Conservation (phyloP, 2,113 vertebrate species). For the Thamnophis sirtalis region DNA sequence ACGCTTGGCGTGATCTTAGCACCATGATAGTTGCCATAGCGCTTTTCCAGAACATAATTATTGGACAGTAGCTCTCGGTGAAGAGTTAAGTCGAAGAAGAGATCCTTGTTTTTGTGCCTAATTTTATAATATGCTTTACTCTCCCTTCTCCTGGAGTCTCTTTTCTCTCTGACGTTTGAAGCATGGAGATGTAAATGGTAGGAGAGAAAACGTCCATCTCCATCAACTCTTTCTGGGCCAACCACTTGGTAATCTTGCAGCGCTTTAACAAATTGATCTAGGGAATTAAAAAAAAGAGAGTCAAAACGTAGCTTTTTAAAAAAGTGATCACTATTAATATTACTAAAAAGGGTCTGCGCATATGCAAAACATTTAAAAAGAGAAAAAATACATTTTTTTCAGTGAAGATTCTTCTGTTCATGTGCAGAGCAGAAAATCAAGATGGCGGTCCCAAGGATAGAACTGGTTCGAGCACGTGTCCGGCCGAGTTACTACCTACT, state of each 20-base stretch:
- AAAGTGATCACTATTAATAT: not conserved
- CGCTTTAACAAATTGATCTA: slow-evolving; percentile 72
- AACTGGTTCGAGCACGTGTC: too few relatives aligned
- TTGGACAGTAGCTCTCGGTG: slow-evolving; percentile 77
- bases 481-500: too few relatives aligned
- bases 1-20: slow-evolving; percentile 54
- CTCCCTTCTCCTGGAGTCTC: slow-evolving; percentile 61
- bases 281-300: not conserved
- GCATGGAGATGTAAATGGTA: slow-evolving; percentile 72
- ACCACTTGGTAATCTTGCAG: slow-evolving; percentile 75
- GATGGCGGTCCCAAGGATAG: too few relatives aligned
- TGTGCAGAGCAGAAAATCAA: too few relatives aligned
- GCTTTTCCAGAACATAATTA: slow-evolving; percentile 81
- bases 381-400: too few relatives aligned
- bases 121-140: slow-evolving; percentile 80
- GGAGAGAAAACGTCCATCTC: slow-evolving; percentile 80
- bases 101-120: slow-evolving; percentile 66
- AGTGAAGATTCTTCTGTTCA: too few relatives aligned
- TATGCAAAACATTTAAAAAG: too few relatives aligned
- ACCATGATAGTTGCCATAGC: slow-evolving; percentile 68
- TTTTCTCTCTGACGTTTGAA: slow-evolving; percentile 64
- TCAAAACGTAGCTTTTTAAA: not conserved
- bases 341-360: too few relatives aligned
- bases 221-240: slow-evolving; percentile 77
- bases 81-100: slow-evolving; percentile 84